phyloP scores from a whole-genome alignment of 2,113 vertebrate genomes.

The Podarcis muralis region DNA sequence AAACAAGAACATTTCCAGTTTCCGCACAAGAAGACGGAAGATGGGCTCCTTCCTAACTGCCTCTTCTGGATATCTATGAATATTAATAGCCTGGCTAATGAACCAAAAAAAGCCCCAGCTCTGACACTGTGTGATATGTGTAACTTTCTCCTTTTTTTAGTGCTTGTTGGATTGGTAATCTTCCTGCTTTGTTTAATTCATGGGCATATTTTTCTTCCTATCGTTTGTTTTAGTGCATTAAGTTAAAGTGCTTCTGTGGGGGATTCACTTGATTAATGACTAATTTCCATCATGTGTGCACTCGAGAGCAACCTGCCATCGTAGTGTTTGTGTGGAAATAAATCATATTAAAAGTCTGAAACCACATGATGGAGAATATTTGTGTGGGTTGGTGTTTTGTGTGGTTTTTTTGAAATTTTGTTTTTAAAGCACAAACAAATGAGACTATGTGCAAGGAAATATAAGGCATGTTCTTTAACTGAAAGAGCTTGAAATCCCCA shows the following conservation, averaged over 20 bases:
- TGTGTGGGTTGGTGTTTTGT: not conserved
- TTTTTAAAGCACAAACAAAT: slow-evolving; percentile 6
- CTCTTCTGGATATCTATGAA: slow-evolving; percentile 64
- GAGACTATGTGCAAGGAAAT: not conserved
- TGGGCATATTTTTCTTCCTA: slow-evolving; percentile 57
- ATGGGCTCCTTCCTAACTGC: slow-evolving; percentile 47
- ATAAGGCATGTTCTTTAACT: not conserved
- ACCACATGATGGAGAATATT: not conserved
- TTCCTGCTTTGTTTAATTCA: slow-evolving; percentile 58
- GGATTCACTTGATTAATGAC: slow-evolving; percentile 66
- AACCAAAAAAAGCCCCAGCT: slow-evolving; percentile 42
- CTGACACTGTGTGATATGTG: slow-evolving; percentile 12
- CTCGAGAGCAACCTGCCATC: slow-evolving; percentile 31
- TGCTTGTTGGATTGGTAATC: slow-evolving; percentile 45
- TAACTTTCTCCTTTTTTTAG: slow-evolving; percentile 18
- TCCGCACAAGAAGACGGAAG: slow-evolving; percentile 56
- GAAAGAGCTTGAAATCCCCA: not conserved
- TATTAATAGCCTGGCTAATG: slow-evolving; percentile 75
- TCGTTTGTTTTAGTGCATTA: slow-evolving; percentile 64
- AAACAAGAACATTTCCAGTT: slow-evolving; percentile 50
- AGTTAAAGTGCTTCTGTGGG: slow-evolving; percentile 52
- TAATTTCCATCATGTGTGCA: slow-evolving; percentile 59
- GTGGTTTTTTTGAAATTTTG: not conserved
- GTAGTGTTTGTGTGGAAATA: slow-evolving; percentile 47
- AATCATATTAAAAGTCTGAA: slow-evolving; percentile 20